Conservation (phyloP, 2,797 vertebrate species). For the Morelia viridis region DNA sequence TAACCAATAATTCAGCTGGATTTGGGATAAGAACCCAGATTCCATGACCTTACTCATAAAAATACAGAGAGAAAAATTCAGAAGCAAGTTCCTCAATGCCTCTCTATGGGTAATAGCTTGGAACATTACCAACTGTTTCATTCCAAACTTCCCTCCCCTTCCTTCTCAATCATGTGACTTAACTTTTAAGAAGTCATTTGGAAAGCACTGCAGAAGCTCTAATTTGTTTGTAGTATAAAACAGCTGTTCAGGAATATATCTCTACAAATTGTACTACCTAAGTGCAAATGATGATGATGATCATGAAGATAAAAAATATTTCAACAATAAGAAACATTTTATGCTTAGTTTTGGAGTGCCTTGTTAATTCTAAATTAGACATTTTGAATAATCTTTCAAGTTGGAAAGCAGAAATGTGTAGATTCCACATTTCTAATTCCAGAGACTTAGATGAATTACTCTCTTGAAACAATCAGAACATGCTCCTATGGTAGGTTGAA, state of each 20-base stretch:
- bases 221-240: background rate
- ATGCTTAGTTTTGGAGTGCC: constrained; percentile 17
- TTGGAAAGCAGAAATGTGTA: background rate
- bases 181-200: too few species aligned
- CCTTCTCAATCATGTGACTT: background rate
- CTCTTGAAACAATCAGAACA: background rate
- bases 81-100: background rate
- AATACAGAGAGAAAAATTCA: background rate
- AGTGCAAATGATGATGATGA: background rate
- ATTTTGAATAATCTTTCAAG: background rate
- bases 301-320: background rate
- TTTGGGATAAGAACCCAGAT: constrained; percentile 12
- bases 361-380: background rate
- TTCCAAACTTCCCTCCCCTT: background rate
- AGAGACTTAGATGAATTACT: background rate
- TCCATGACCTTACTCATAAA: background rate
- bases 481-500: background rate
- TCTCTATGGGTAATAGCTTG: background rate
- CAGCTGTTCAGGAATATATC: background rate
- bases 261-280: background rate
- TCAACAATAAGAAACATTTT: background rate
- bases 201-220: too few species aligned
- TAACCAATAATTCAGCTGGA: constrained; percentile 1
- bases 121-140: background rate
- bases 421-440: background rate